Evolutionary conservation across 1,140 invertebrate genomes (phyloP).

Genomic region (Acromyrmex echinatior): DNA sequence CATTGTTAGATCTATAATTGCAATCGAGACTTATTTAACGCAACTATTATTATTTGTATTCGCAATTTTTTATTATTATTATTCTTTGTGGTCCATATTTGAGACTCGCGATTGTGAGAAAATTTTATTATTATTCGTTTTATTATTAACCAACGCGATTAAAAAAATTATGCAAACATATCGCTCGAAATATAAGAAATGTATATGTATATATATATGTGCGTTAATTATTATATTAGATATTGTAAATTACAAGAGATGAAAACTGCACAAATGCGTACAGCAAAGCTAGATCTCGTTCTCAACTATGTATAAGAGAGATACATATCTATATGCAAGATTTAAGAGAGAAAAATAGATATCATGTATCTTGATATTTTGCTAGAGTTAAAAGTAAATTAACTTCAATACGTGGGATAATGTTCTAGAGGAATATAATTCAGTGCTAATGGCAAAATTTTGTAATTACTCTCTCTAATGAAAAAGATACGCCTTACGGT

Average conservation of each 20-base stretch:
- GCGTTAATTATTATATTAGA: conserved; percentile 25
- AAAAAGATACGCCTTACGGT: background rate
- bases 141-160: background rate
- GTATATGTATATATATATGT: background rate
- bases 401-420: conserved; percentile 3
- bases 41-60: conserved; percentile 27
- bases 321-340: background rate
- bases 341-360: conserved; percentile 22
- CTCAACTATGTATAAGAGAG: conserved; percentile 8
- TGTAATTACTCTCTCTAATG: conserved; percentile 15
- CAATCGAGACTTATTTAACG: conserved; percentile 27
- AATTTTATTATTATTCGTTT: conserved; percentile 6
- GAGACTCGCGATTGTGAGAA: background rate
- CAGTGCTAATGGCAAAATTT: conserved; percentile 33
- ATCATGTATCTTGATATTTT: background rate
- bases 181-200: background rate
- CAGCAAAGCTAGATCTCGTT: background rate
- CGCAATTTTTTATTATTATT: conserved; percentile 20
- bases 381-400: conserved; percentile 32
- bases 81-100: conserved; percentile 3
- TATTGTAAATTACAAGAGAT: background rate
- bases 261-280: background rate
- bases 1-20: conserved; percentile 23
- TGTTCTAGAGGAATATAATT: conserved; percentile 48
- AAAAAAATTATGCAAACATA: conserved; percentile 28